Evolutionary conservation across 2,797 vertebrate genomes (phyloP), one percentile per base, ranked within the genome.

Genomic region (Labeo calbasu): DNA sequence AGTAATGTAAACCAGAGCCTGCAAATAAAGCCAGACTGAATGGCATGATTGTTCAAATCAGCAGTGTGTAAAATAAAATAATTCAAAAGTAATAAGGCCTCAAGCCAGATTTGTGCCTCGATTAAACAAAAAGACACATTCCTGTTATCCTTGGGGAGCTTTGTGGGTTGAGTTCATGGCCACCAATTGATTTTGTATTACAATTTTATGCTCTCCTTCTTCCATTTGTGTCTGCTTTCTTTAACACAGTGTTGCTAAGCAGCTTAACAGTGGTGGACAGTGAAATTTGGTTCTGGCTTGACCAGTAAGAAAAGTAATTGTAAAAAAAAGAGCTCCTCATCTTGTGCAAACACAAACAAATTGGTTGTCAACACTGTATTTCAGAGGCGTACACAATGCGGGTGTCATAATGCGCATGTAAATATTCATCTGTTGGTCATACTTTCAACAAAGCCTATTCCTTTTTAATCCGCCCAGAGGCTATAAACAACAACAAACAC

Each of bases 391-490:
- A 46, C 32, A 77, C 51, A 55, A 59, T 59, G 17, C 43, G 77
- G 61, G 51, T 48, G 51, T 59, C 73, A 46, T 66, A 32, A 83
- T 76, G n/a, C 13, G 15, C 71, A 76, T 57, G 23, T 69, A 46
- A 68, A 77, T 76, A 77, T 43, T 55, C 61, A 77, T 57, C 36
- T 76, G 81, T 68, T 77, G 59, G 32, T 65, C 19, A 77, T 68
- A 57, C 11, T 57, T 25, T 83, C 61, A 76, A 77, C 59, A 68
- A 46, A 83, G 50, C 48, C 4, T 55, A 68, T 83, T 57, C 57
- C 43, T 48, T 68, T 55, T 68, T 11, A 36, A 21, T 25, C 28
- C 11, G 2, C 32, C 59, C 23, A 66, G n/a, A 76, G 48, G 71
- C 48, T 5, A 36, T 13, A 66, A 66, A 15, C 23, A 71, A 21